Evolutionary conservation across 2,797 vertebrate species (phyloP), one percentile per base, ranked within the genome.

Genomic region (Bovichtus diacanthus): DNA sequence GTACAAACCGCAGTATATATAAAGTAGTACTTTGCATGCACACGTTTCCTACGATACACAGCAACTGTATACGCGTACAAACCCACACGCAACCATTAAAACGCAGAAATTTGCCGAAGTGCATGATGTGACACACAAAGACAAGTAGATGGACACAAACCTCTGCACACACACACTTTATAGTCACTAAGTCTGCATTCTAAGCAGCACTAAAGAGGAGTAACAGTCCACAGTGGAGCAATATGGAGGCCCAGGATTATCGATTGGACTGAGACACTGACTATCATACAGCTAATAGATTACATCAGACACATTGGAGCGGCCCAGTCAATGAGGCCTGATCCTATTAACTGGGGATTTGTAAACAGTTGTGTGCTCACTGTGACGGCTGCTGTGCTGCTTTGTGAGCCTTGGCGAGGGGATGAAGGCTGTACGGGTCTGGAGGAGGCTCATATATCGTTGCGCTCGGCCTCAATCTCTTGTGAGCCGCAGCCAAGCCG

Each of bases 281-380:
- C 93, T 94, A 93, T 94, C 93, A 94, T 93, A 92, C 90, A 90
- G 91, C 93, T 94, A 95, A 95, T 95, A 94, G 92, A 94, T 95
- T 93, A 91, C 91, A 94, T 93, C 93, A 94, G 92, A 93, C 90
- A 91, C 92, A 92, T 91, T 70, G 87, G 80, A 89, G 93, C 86
- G 70, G 88, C 92, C 88, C 90, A 93, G 92, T 94, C 93, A 94
- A 95, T 95, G 93, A 94, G 90, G 88, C 89, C 86, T 93, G 93
- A 95, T 94, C 94, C 93, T 93, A 94, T 95, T 95, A 95, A 93
- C 92, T 91, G 89, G 92, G 88, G 93, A 94, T 95, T 94, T 95
- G 93, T 95, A 94, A 94, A 95, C 93, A 93, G 93, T 94, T 93
- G 91, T 92, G 90, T 93, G 87, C 88, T 93, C 87, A 87, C 86